Base-by-base conservation (phyloP, 2,797 vertebrate genomes). In the Syndactyla subalaris region DNA sequence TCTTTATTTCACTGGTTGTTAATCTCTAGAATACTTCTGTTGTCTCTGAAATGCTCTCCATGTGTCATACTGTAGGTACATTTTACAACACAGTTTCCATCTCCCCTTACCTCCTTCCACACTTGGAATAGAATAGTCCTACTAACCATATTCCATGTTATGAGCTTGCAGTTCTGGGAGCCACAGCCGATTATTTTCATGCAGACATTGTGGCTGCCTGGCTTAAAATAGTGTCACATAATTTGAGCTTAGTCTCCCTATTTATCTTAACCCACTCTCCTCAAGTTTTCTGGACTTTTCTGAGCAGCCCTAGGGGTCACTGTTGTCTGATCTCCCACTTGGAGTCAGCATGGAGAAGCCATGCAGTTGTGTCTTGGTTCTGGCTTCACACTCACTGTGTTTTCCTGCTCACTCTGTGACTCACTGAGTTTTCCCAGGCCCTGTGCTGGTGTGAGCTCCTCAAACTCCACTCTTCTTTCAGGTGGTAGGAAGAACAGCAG, bases 401-500 rank as follows among this genome's bases (percentile, higher is more conserved):
- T 78, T 45, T 77, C 5, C 30, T 84, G 26, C 34, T 48, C 29
- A 6, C 30, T 57, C 4, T 71, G 43, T 24, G 63, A 14, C 5
- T 22, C 15, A 10, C 1, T 49, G 81, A 74, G 30, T 71, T 83
- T 38, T 54, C 43, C 45, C 61, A 68, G 43, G 23, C 32, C 22
- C 27, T 61, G 30, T 74, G 41, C 89, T 74, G 72, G 20, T 72
- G 32, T 54, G 63, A 84, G 55, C 51, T 66, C 3, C 73, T 93
- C 58, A 55, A 11, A 7, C 22, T 62, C 30, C 55, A 5, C 45
- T 88, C 23, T 46, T 67, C 45, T 95, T 96, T 34, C 97, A 99
- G 99, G 97, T 58, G 98, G 98, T 86, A 99, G 98, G 97, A 98
- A 98, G 65, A 98, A 98, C 89, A 96, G 92, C 51, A 92, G 93